Percentiles rank a stretch among this genome's conserved stretches.
Evolutionary conservation across 2,113 vertebrate genomes (phyloP).

Genomic region (Engystomops pustulosus): DNA sequence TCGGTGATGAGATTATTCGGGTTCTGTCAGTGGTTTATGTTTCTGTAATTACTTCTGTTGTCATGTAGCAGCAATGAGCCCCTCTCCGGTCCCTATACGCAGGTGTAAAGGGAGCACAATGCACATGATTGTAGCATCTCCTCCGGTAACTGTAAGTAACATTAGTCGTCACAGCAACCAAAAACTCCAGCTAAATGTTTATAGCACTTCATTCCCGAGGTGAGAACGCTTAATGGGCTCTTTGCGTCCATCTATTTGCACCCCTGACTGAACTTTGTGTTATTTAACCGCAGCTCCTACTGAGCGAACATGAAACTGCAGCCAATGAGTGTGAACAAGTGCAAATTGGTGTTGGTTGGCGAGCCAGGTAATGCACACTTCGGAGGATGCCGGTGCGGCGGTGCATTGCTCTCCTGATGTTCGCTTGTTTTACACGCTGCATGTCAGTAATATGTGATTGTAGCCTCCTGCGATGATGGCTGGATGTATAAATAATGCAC

Average conservation of each 20-base stretch:
- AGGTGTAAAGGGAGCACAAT: too few species aligned
- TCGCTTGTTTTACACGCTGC: slow-evolving; percentile 3
- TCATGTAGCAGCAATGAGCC: too few species aligned
- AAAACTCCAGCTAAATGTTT: slow-evolving; percentile 3
- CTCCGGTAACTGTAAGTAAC: slow-evolving; percentile 18
- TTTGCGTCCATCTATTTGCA: slow-evolving; percentile 24
- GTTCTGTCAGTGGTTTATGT: too few species aligned
- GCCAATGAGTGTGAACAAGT: neutral
- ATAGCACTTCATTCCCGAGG: neutral
- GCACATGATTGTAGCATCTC: neutral
- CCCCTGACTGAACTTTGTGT: slow-evolving; percentile 19
- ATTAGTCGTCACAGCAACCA: slow-evolving; percentile 38
- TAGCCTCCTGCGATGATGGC: neutral
- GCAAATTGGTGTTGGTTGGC: neutral
- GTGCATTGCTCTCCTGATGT: slow-evolving; percentile 27
- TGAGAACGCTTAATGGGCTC: slow-evolving; percentile 25
- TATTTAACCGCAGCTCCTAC: neutral
- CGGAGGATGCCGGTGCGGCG: neutral
- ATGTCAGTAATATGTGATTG: neutral
- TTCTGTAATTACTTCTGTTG: too few species aligned
- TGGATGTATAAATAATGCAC: neutral
- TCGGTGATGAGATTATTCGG: too few species aligned
- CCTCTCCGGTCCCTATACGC: too few species aligned
- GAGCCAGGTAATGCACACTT: neutral
- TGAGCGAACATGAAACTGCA: neutral